Percentiles rank a stretch among this genome's conserved stretches.
These are phyloP conservation scores for Megaceryle maxima DNA, from an alignment of 2,113 vertebrate species.

Conservation along the genomic window DNA sequence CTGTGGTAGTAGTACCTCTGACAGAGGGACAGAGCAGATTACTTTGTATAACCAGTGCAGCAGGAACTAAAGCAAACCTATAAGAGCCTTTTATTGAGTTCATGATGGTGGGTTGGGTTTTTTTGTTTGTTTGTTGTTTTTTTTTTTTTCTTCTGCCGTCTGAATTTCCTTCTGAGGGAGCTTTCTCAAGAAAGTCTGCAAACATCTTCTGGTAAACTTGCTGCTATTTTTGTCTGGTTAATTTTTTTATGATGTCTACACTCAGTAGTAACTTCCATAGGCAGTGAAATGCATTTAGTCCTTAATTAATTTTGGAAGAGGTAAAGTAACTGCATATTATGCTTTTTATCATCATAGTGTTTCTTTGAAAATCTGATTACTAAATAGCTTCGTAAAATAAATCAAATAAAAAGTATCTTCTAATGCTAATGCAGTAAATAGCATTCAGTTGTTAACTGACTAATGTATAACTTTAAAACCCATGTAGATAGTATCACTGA, in stretches of 20 bases:
- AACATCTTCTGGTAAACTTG: not conserved
- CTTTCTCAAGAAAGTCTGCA: not conserved
- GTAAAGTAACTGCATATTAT: not conserved
- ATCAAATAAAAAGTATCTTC: not conserved
- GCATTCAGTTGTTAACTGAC: not conserved
- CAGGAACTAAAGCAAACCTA: not conserved
- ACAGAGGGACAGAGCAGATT: not conserved
- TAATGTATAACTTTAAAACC: not conserved
- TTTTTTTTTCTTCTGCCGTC: not conserved
- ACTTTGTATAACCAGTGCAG: not conserved
- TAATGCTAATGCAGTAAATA: not conserved
- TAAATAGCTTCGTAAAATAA: not conserved
- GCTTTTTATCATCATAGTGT: not conserved
- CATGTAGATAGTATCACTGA: not conserved
- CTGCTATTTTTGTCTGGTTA: not conserved
- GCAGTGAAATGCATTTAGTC: not conserved
- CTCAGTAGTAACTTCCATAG: not conserved
- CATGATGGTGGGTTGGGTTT: not conserved
- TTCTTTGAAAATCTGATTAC: not conserved
- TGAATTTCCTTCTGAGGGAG: not conserved
- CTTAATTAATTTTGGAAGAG: conserved; percentile 11
- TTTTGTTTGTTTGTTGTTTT: too few species aligned
- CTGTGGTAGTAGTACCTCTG: not conserved
- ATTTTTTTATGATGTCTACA: not conserved
- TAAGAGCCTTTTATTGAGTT: not conserved